Evolutionary conservation across 2,113 vertebrate species (phyloP).

Genomic region (Esox niger): DNA sequence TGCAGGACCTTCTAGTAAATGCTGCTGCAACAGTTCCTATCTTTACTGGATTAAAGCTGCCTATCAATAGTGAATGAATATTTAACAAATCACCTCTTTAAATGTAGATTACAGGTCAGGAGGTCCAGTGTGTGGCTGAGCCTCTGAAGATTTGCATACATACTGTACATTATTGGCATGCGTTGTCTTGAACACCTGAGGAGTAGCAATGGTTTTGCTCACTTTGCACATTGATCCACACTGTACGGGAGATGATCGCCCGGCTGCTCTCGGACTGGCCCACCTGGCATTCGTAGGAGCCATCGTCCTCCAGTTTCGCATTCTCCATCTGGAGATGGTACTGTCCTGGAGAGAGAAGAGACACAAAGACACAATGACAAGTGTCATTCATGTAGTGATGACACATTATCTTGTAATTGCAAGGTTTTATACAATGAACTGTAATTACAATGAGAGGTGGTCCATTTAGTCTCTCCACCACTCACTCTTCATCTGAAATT

Average conservation of each 20-base stretch:
- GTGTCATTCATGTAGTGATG: constrained; percentile 7
- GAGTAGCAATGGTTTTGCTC: constrained; percentile 36
- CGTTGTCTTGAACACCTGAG: constrained; percentile 5
- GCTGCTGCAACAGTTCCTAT: constrained; percentile 24
- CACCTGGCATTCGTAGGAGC: constrained; percentile 71
- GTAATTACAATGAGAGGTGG: constrained; percentile 22
- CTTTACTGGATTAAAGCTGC: constrained; percentile 42
- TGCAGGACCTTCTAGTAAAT: constrained; percentile 1
- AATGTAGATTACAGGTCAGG: constrained; percentile 55
- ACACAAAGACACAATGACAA: constrained; percentile 34
- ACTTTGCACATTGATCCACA: constrained; percentile 67
- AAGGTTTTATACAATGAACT: constrained; percentile 22
- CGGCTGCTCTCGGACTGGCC: constrained; percentile 62
- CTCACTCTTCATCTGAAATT: constrained; percentile 17
- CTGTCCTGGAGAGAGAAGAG: constrained; percentile 57
- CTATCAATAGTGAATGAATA: constrained; percentile 59
- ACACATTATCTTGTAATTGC: constrained; percentile 18
- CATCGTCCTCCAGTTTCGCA: constrained; percentile 67
- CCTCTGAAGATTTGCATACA: constrained; percentile 24
- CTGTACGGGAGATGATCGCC: constrained; percentile 57
- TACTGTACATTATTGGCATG: constrained; percentile 28
- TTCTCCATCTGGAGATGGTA: constrained; percentile 71
- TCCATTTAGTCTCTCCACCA: constrained; percentile 17
- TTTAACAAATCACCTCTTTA: constrained; percentile 53
- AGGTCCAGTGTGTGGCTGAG: constrained; percentile 41